Evolutionary conservation across 2,113 vertebrate genomes (phyloP).

Genomic region (Vombatus ursinus): DNA sequence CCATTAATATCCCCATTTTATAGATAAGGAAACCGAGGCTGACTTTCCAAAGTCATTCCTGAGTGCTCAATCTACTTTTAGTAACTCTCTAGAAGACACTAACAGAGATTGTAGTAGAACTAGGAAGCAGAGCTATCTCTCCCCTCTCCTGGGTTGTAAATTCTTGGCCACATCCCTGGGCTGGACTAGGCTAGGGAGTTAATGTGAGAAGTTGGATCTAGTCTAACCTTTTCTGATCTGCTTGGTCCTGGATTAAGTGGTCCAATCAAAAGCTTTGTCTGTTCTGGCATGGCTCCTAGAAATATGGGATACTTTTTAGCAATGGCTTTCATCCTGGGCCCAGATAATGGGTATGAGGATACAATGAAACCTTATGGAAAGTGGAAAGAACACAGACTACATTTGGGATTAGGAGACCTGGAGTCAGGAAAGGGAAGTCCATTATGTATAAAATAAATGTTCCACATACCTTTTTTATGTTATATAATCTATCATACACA

Average conservation of each 20-base stretch:
- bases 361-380: not conserved
- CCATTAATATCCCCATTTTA: not conserved
- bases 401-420: not conserved
- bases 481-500: not conserved
- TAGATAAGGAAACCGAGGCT: not conserved
- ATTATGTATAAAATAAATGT: not conserved
- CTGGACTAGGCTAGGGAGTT: not conserved
- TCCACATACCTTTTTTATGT: not conserved
- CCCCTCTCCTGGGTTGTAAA: not conserved
- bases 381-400: not conserved
- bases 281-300: not conserved
- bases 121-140: not conserved
- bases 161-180: not conserved
- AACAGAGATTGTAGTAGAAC: not conserved
- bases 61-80: not conserved
- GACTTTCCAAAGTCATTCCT: not conserved
- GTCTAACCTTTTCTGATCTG: not conserved
- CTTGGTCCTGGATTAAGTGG: not conserved
- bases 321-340: not conserved
- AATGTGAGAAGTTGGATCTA: not conserved
- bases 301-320: not conserved
- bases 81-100: not conserved
- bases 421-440: not conserved
- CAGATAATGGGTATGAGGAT: not conserved
- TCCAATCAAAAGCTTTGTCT: not conserved